Percentiles rank a stretch among this genome's conserved stretches.
These are phyloP conservation scores for Perodicticus potto DNA, from an alignment of 2,797 vertebrate species.

Conservation along the genomic window DNA sequence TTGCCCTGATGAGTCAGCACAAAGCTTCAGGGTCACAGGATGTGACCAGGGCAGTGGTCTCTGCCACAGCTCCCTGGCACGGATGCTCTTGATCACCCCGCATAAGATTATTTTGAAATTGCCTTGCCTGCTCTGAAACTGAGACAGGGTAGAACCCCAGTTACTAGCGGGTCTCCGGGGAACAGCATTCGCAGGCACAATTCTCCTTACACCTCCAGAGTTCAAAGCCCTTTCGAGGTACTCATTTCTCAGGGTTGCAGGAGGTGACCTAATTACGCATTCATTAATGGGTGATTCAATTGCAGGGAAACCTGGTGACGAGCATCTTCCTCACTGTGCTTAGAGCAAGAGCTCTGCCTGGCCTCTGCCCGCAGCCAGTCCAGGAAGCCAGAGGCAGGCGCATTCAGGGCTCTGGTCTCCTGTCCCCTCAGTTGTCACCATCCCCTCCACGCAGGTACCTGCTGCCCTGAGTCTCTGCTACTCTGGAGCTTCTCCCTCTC, in stretches of 20 bases:
- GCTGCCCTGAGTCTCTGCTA: not conserved
- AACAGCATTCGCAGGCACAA: not conserved
- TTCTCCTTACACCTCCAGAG: not conserved
- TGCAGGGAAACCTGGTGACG: not conserved
- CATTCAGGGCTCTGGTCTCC: too few relatives aligned
- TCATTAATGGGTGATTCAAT: not conserved
- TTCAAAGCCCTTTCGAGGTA: not conserved
- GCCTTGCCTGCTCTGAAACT: not conserved
- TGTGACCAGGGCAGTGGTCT: too few relatives aligned
- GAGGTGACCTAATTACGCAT: not conserved
- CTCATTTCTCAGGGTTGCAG: not conserved
- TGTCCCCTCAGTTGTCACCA: not conserved
- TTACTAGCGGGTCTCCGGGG: not conserved
- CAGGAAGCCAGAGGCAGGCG: not conserved
- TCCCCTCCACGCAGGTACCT: fast-evolving
- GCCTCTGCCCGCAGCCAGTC: not conserved
- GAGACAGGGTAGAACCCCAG: not conserved
- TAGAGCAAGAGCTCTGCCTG: not conserved
- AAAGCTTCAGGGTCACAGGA: not conserved
- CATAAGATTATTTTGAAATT: too few relatives aligned
- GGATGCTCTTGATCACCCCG: too few relatives aligned
- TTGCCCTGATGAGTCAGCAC: too few relatives aligned
- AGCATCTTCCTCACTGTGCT: not conserved
- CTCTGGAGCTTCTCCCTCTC: not conserved
- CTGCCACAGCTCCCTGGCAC: not conserved